Conservation (phyloP, 2,113 vertebrate species). For the Numida meleagris region DNA sequence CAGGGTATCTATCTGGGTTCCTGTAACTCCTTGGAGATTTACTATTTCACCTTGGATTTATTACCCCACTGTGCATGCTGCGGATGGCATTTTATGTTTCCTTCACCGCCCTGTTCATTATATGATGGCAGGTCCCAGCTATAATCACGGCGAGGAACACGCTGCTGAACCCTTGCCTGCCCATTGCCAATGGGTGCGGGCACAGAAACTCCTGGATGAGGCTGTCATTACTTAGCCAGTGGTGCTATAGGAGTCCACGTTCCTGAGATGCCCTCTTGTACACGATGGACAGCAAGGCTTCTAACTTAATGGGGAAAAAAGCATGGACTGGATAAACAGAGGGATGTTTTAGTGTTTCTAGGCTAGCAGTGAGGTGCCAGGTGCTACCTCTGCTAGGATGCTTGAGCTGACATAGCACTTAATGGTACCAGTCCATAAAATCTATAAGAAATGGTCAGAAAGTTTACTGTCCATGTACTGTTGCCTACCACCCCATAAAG, state of each 20-base stretch:
- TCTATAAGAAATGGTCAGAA: background rate
- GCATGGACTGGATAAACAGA: background rate
- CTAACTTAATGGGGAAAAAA: background rate
- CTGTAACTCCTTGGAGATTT: constrained; percentile 48
- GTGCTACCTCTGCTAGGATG: fast-evolving
- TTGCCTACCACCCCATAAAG: constrained; percentile 3
- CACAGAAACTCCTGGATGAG: background rate
- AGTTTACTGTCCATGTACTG: background rate
- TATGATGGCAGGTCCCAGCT: background rate
- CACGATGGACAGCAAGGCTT: background rate
- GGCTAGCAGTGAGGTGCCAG: background rate
- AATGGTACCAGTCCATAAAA: background rate
- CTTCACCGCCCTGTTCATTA: background rate
- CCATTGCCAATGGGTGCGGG: background rate
- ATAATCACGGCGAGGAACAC: background rate
- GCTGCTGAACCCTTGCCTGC: fast-evolving
- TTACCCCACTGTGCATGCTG: background rate
- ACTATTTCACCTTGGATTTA: constrained; percentile 36
- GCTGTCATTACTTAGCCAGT: background rate
- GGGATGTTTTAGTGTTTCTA: background rate
- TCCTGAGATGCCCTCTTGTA: background rate
- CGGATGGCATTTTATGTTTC: background rate
- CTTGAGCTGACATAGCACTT: background rate
- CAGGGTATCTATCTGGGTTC: constrained; percentile 9
- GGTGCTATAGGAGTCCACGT: background rate